Evolutionary conservation across 37 sponge, comb jelly and placozoan genomes (phyloP).

Genomic region (Agelas oroides): DNA sequence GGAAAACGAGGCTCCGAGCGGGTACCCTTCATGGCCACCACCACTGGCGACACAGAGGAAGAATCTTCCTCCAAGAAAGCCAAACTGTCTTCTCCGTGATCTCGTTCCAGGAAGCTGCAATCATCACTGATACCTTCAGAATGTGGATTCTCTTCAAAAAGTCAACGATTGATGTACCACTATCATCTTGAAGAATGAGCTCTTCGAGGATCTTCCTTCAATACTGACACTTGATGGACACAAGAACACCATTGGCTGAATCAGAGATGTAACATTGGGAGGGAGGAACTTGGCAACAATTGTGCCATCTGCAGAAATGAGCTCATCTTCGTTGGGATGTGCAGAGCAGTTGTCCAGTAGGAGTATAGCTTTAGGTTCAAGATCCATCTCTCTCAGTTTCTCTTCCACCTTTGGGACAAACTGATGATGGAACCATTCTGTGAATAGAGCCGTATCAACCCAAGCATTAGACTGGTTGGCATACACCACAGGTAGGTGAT

Average conservation of each 20-base stretch:
- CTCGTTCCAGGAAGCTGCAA: slow-evolving; percentile 3
- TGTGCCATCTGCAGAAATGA: slow-evolving; percentile 46
- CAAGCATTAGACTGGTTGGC: slow-evolving; percentile 76
- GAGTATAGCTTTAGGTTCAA: too few relatives aligned
- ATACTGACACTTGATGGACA: slow-evolving; percentile 58
- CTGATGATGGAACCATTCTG: slow-evolving; percentile 80
- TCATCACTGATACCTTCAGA: slow-evolving; percentile 35
- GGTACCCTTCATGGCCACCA: too few relatives aligned
- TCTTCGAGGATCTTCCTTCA: slow-evolving; percentile 56
- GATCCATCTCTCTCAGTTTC: too few relatives aligned
- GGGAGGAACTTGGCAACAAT: slow-evolving; percentile 71
- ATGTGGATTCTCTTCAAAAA: slow-evolving; percentile 63
- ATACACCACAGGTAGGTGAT: slow-evolving; percentile 65
- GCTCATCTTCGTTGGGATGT: slow-evolving; percentile 42
- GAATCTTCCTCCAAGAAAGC: too few relatives aligned
- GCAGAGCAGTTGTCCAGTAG: slow-evolving; percentile 80
- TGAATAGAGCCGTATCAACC: slow-evolving; percentile 54
- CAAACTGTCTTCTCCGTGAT: too few relatives aligned
- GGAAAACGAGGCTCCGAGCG: too few relatives aligned
- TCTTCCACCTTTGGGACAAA: slow-evolving; percentile 69
- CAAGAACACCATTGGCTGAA: slow-evolving; percentile 87
- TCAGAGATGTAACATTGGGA: slow-evolving; percentile 75
- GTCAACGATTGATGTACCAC: slow-evolving; percentile 34
- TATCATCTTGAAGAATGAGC: slow-evolving; percentile 72
- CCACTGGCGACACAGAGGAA: too few relatives aligned